Evolutionary conservation across 2,113 vertebrate genomes (phyloP), one percentile per base, ranked within the genome.

Genomic region (Myiopsitta monachus): DNA sequence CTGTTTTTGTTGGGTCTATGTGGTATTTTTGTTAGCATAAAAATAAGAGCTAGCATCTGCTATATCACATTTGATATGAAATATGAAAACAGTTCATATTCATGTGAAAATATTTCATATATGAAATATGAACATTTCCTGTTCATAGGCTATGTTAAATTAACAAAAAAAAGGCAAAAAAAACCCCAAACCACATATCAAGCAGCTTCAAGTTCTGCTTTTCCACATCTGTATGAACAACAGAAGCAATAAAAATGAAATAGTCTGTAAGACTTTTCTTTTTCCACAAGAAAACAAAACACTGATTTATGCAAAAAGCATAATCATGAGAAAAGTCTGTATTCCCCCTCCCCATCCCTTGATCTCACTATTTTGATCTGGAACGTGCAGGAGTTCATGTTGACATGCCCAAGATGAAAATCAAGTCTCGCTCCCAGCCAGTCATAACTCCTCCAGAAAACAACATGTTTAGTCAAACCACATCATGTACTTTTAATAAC

Each of bases 341-440:
- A 63, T 10, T 44, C 28, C 31, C 41, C 44, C 69, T 57, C 57
- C 90, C 95, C 88, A 78, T 83, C 79, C 94, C 79, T 78, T 18
- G 21, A 81, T 46, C 79, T 92, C 80, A 57, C 52, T 46, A 14
- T 59, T 96, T 77, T 87, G 76, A 78, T 77, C 81, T 55, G 72
- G 51, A 95, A 88, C 16, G 43, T 81, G 55, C 93, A 88, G 75
- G 86, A 92, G 93, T 74, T 90, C 85, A 92, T 18, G 94, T 55
- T 68, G 94, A 96, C 95, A 93, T 92, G 96, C 93, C 95, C 94
- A 92, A 90, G 92, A 74, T 61, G 94, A 94, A 94, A 94, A 94
- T 68, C 85, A 43, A 91, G 94, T 91, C 93, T 95, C 92, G 11
- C 43, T 91, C 94, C 92, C 93, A 77, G 54, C 67, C 87, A 95